Base-by-base conservation (phyloP, 2,113 vertebrate genomes). In the Paramisgurnus dabryanus region DNA sequence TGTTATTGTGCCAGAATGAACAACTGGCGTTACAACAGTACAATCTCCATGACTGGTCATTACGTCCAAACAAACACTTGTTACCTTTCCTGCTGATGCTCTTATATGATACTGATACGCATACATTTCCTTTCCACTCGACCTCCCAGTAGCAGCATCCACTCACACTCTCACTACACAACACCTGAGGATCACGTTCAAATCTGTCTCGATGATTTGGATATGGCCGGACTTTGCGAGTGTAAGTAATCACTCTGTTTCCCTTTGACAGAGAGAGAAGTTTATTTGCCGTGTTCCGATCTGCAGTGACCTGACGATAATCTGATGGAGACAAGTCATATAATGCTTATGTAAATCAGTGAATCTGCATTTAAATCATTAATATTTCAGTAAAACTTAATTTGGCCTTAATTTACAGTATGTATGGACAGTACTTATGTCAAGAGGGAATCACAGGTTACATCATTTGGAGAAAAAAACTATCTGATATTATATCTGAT, bases 71-170 rank as follows among this genome's bases (percentile, higher is more conserved):
- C 8, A 5, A 13, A 57, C 34, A 18, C 0, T 57, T 7, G 0
- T 17, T 6, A 17, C 53, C 53, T 8, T 72, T 72, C 69, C 53
- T 72, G 9, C 34, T 58, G 53, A 72, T 58, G 9, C 53, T 72
- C 69, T 72, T 4, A 58, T 72, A 58, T 40, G 69, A 57, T 34
- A 72, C 50, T 57, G 69, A 72, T 58, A 72, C 40, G 6, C 5
- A 8, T 11, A 72, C 9, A 5, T 1, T 1, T 41, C 50, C 50
- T 40, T 15, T 57, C 69, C 69, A 72, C 69, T 18, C 53, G 2
- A 72, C 69, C 50, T 72, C 69, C 69, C 50, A 72, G 69, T 72
- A 72, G 57, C 50, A 72, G 34, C 34, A 17, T 58, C 69, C 69
- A 58, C 69, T 57, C 49, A 72, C 49, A 41, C 69, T 72, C 50